Conservation (phyloP, 2,797 vertebrate genomes). For the Streptopelia turtur region DNA sequence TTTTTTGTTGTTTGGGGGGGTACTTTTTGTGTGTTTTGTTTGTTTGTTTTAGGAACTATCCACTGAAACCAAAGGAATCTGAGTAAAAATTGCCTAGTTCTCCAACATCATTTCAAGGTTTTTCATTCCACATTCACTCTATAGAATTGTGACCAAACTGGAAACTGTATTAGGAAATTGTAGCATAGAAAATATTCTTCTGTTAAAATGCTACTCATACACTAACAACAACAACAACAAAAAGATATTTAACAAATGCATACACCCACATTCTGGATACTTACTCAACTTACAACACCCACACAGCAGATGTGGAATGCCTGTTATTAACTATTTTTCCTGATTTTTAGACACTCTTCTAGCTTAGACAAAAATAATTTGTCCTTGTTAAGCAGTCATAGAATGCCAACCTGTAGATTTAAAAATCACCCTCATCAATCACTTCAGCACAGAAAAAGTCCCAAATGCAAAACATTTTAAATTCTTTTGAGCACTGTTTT, state of each 20-base stretch:
- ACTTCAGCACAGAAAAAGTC: conserved; percentile 10
- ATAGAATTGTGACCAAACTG: background rate
- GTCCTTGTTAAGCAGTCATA: conserved; percentile 38
- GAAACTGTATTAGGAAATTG: background rate
- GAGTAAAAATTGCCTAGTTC: background rate
- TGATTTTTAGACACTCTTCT: background rate
- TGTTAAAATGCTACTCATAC: background rate
- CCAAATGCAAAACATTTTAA: background rate
- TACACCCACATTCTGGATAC: background rate
- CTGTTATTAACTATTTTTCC: conserved; percentile 25
- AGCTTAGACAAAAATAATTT: conserved; percentile 19
- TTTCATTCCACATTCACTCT: background rate
- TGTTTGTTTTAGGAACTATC: background rate
- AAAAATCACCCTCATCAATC: conserved; percentile 29
- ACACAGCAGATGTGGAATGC: conserved; percentile 10
- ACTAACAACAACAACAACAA: background rate
- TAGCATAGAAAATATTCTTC: background rate
- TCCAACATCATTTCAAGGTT: background rate
- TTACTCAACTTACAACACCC: background rate
- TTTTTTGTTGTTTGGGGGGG: too few relatives aligned
- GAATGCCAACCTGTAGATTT: conserved; percentile 1
- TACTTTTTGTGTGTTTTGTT: background rate
- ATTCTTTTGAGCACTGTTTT: background rate
- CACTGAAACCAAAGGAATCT: background rate
- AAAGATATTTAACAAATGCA: background rate